phyloP scores from a whole-genome alignment of 2,888 invertebrate species.

The Folsomia manolachei region DNA sequence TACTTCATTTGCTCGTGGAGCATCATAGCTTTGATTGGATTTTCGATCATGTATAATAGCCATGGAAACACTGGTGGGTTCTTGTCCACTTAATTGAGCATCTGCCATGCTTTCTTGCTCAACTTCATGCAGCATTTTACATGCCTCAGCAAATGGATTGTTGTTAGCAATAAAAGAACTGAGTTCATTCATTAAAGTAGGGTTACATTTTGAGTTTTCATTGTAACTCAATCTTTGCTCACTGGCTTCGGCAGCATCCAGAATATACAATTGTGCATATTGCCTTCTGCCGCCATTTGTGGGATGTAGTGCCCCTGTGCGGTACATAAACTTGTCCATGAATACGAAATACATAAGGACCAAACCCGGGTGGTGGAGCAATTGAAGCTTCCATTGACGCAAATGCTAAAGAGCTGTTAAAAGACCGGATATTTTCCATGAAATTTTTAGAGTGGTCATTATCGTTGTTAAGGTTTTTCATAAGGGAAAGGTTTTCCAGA shows the following conservation, averaged over 20 bases:
- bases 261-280: constrained; percentile 14
- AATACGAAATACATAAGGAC: constrained; percentile 39
- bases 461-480: background rate
- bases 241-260: constrained; percentile 11
- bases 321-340: constrained; percentile 44
- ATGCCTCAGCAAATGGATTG: constrained; percentile 35
- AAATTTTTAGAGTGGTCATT: constrained; percentile 4
- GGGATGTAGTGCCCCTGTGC: constrained; percentile 11
- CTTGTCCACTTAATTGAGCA: constrained; percentile 17
- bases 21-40: constrained; percentile 39
- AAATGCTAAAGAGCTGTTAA: constrained; percentile 41
- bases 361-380: constrained; percentile 16
- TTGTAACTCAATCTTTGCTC: constrained; percentile 4
- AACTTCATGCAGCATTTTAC: constrained; percentile 32
- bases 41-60: constrained; percentile 11
- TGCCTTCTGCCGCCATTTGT: background rate
- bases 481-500: background rate
- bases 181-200: background rate
- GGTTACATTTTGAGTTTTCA: constrained; percentile 12
- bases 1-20: constrained; percentile 36
- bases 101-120: constrained; percentile 23
- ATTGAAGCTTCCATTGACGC: constrained; percentile 42
- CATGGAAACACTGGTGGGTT: background rate
- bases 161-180: constrained; percentile 9
- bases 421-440: constrained; percentile 29